Percentiles rank a stretch among this genome's conserved stretches.
These are phyloP conservation scores for Leucophenga montana DNA, from an alignment of 2,888 invertebrate species.

Conservation along the genomic window DNA sequence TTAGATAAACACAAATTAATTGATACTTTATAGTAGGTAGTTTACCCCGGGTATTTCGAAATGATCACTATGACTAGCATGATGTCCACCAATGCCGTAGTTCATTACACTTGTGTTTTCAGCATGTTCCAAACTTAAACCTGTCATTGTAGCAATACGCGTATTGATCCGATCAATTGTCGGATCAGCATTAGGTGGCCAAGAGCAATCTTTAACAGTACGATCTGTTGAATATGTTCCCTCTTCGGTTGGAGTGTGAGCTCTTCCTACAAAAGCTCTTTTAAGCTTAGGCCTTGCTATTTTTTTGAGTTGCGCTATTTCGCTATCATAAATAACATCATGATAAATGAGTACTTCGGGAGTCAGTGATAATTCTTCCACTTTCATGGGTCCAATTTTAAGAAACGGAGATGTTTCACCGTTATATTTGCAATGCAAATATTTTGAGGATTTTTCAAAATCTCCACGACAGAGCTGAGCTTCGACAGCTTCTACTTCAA, in stretches of 20 bases:
- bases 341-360: not conserved
- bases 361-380: not conserved
- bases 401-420: not conserved
- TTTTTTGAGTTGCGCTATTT: not conserved
- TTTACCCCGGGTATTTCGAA: not conserved
- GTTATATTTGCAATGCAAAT: conserved; percentile 35
- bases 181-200: not conserved
- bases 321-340: not conserved
- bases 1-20: no score
- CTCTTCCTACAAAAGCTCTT: no score
- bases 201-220: not conserved
- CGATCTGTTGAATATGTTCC: no score
- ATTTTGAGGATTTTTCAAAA: not conserved
- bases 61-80: conserved; percentile 42
- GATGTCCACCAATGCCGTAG: conserved; percentile 39
- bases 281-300: no score
- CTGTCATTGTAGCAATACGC: conserved; percentile 39
- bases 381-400: not conserved
- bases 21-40: no score
- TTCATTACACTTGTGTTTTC: conserved; percentile 25
- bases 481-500: not conserved
- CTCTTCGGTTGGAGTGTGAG: no score
- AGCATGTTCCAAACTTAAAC: conserved; percentile 30
- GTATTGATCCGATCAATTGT: not conserved
- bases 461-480: conserved; percentile 35